Base-by-base conservation (phyloP, 2,797 vertebrate species). In the Choloepus didactylus region DNA sequence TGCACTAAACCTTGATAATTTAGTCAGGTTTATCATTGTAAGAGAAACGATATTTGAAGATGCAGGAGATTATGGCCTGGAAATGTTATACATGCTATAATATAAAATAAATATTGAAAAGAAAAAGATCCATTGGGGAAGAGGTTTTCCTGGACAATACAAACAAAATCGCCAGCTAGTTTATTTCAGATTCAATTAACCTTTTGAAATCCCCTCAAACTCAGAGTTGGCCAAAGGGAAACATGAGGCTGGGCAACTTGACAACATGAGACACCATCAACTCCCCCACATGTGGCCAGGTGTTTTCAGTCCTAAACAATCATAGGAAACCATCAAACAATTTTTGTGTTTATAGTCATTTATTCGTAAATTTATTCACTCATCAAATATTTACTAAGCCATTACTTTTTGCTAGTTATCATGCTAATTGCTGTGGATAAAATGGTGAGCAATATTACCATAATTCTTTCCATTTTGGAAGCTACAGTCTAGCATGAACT, bases 81-180 rank as follows among this genome's bases (percentile, higher is more conserved):
- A 89, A 70, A 72, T 84, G 41, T n/a, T 69, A 51, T 31, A 62
- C 16, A 69, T 69, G 3, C 7, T 90, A 44, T 59, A 73, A 60
- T 62, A 54, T 35, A 62, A 73, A 89, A 29, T 54, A 86, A 80
- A 67, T 62, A 54, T 31, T 81, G 44, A 51, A 25, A 86, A 60
- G 25, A 73, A 89, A 41, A 67, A 75, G 44, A 87, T 5, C 3
- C n/a, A 21, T 82, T 76, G 35, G 31, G 21, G 10, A 76, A 90
- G 18, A 56, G 44, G 14, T 86, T 93, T 25, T 9, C 1, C 5
- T 44, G 35, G 29, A 12, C 14, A 54, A 6, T 44, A 75, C 29
- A 75, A 44, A 29, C 9, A 60, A 6, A 25, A 31, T 62, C 41
- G 62, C 16, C 35, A 62, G 16, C 19, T 69, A 10, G 9, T 67